phyloP scores from a whole-genome alignment of 2,113 vertebrate genomes.

The Hystrix cristata region DNA sequence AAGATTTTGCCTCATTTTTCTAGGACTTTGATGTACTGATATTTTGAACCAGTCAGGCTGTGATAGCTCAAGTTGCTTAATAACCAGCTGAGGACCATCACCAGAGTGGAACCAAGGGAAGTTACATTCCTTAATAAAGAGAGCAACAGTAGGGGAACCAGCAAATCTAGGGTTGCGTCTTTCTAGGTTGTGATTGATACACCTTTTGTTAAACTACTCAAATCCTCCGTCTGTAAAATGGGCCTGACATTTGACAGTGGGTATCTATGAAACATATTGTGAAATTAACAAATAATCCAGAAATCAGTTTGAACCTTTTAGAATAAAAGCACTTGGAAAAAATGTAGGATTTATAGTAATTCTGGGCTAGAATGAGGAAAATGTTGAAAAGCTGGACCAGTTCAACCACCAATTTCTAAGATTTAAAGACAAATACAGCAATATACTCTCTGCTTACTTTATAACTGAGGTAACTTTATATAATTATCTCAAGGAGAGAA shows the following conservation, averaged over 20 bases:
- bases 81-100: slow-evolving; percentile 63
- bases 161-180: neutral
- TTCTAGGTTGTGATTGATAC: slow-evolving; percentile 21
- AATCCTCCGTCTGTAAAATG: slow-evolving; percentile 73
- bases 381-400: neutral
- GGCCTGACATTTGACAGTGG: slow-evolving; percentile 39
- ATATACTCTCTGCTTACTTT: slow-evolving; percentile 1
- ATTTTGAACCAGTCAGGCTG: slow-evolving; percentile 63
- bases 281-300: slow-evolving; percentile 39
- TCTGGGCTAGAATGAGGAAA: neutral
- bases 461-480: neutral
- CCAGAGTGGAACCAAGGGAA: slow-evolving; percentile 61
- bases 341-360: slow-evolving; percentile 13
- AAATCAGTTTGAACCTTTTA: slow-evolving; percentile 47
- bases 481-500: slow-evolving; percentile 28
- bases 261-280: neutral
- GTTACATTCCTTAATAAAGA: slow-evolving; percentile 57
- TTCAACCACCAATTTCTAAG: neutral
- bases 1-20: slow-evolving; percentile 61
- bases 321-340: slow-evolving; percentile 50
- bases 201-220: slow-evolving; percentile 41
- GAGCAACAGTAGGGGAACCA: neutral
- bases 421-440: slow-evolving; percentile 28
- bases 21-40: slow-evolving; percentile 61
- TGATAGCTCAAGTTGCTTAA: slow-evolving; percentile 74